Conservation (phyloP, 2,113 vertebrate species). For the Pangasianodon hypophthalmus region DNA sequence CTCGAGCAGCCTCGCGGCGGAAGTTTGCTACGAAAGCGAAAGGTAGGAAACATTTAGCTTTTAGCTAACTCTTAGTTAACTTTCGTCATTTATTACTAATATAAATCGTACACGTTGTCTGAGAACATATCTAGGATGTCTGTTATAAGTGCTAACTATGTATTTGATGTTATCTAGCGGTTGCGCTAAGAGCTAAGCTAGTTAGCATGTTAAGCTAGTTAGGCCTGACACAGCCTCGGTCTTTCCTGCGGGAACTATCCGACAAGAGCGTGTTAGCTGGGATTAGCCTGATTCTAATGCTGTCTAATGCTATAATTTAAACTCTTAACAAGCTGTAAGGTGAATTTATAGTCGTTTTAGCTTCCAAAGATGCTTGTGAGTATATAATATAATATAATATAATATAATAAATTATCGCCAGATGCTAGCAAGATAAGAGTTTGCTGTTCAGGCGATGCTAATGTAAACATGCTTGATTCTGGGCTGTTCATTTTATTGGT, state of each 20-base stretch:
- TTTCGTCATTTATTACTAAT: background rate
- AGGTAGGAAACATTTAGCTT: slow-evolving; percentile 9
- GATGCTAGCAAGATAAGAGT: background rate
- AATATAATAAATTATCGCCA: background rate
- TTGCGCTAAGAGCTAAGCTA: background rate
- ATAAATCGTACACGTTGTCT: too few species aligned
- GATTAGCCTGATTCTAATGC: background rate
- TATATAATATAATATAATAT: background rate
- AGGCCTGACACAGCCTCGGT: slow-evolving; percentile 66
- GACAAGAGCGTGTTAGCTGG: background rate
- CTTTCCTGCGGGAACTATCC: slow-evolving; percentile 45
- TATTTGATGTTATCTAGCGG: background rate
- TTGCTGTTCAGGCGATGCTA: background rate
- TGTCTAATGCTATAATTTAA: background rate
- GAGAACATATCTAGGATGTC: background rate
- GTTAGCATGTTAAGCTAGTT: background rate
- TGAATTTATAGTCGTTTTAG: background rate
- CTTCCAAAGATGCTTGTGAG: background rate
- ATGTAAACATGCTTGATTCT: background rate
- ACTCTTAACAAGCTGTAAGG: background rate
- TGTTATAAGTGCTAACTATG: background rate
- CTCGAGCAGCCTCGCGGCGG: background rate
- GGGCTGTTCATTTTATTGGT: background rate
- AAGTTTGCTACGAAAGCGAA: background rate
- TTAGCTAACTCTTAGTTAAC: background rate